These are phyloP conservation scores for Lordiphosa collinella DNA, from an alignment of 1,140 invertebrate genomes.

Conservation along the genomic window DNA sequence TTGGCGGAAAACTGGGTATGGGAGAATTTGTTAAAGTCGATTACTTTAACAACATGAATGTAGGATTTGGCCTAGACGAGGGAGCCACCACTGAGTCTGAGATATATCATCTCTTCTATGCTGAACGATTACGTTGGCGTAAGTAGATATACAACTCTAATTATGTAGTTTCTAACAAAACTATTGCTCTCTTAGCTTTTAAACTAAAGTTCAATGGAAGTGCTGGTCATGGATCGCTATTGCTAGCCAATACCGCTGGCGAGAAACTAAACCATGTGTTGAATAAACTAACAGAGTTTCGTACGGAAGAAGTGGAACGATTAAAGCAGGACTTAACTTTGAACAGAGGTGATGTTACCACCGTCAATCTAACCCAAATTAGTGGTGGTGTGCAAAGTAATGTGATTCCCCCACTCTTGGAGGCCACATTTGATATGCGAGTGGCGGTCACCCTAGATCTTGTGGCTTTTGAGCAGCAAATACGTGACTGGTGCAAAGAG, in stretches of 20 bases:
- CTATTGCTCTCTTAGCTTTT: neutral
- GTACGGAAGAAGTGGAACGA: constrained; percentile 85
- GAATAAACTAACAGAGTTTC: constrained; percentile 87
- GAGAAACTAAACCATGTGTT: constrained; percentile 90
- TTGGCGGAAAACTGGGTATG: constrained; percentile 92
- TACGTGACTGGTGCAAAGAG: constrained; percentile 88
- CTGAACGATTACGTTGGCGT: constrained; percentile 87
- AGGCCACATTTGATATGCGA: constrained; percentile 89
- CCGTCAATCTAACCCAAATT: constrained; percentile 92
- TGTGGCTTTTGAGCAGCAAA: constrained; percentile 84
- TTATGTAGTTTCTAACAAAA: neutral
- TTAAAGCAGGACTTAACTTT: constrained; percentile 82
- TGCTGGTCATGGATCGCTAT: constrained; percentile 92
- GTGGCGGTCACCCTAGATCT: constrained; percentile 84
- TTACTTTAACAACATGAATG: constrained; percentile 91
- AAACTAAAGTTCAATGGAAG: constrained; percentile 82
- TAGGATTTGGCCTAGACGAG: constrained; percentile 95
- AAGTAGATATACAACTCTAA: constrained; percentile 35
- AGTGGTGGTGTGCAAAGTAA: constrained; percentile 95
- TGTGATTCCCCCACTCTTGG: constrained; percentile 91
- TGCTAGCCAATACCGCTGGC: constrained; percentile 89
- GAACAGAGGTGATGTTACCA: constrained; percentile 90
- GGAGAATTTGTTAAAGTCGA: constrained; percentile 87
- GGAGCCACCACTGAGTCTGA: constrained; percentile 84
- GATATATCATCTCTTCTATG: constrained; percentile 86